Evolutionary conservation across 1,140 invertebrate species (phyloP), one percentile per base, ranked within the genome.

Genomic region (Megathymus violae): DNA sequence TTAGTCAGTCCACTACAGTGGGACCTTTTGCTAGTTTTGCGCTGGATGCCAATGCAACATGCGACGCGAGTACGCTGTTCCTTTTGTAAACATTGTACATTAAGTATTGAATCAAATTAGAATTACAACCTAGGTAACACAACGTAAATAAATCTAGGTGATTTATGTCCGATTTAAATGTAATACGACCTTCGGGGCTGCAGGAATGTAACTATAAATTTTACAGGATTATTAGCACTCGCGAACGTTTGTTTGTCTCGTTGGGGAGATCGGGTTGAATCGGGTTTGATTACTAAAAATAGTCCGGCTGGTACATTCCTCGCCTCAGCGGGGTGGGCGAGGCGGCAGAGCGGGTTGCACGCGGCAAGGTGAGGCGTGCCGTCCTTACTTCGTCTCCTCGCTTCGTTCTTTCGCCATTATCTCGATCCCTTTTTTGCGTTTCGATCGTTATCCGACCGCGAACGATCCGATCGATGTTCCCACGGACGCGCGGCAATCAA

Each of bases 261-360:
- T 66, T 69, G 65, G 64, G 25, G 52, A 61, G 72, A 64, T 64
- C 65, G 71, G 73, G 71, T 77, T 74, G 74, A 73, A 76, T 79
- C 74, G 79, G 65, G 80, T 85, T 81, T 77, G 84, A 86, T 85
- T 74, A 80, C 85, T 89, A 89, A 88, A 89, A 89, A 89, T 88
- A 89, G 87, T 85, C 71, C 48, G 67, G 70, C 68, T 66, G 77
- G 62, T 81, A 79, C 85, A 88, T 89, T 86, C 86, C 82, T 50
- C 31, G 61, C 54, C 52, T 62, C 63, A 72, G 54, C 67, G 67
- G 70, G 64, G 71, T 68, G 17, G 36, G 16, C 27, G 76, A 52
- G 51, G 62, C 62, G 63, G 38, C 52, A 41, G 62, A 41, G 65
- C 54, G 47, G 46, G 63, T 71, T 70, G 15, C 17, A 16, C 15